A percentile compares a stretch with the other conserved stretches of the same genome.
These are phyloP conservation scores for Drosophila nigrodunni DNA, from an alignment of 1,140 invertebrate species.

Conservation along the genomic window DNA sequence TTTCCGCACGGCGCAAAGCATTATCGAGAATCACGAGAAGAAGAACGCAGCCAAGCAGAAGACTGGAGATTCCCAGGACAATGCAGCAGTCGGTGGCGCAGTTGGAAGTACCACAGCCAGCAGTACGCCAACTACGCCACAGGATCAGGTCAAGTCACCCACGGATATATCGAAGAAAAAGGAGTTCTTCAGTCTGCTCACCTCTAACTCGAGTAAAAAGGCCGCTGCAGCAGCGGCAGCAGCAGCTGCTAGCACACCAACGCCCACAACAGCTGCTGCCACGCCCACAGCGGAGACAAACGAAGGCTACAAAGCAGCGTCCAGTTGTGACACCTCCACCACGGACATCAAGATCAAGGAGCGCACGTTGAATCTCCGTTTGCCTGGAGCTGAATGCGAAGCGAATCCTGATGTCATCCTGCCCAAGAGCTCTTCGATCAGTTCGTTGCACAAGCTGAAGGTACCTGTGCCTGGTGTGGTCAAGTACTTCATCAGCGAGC, in stretches of 20 bases:
- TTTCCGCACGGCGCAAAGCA: conserved; percentile 84
- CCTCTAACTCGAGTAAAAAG: conserved; percentile 79
- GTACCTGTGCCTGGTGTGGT: conserved; percentile 82
- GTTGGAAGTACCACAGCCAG: conserved; percentile 20
- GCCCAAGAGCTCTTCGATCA: conserved; percentile 72
- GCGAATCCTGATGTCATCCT: conserved; percentile 33
- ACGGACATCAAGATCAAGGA: conserved; percentile 53
- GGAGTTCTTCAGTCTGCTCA: conserved; percentile 79
- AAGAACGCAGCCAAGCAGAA: conserved; percentile 84
- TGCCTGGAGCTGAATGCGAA: conserved; percentile 60
- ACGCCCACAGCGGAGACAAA: conserved; percentile 40
- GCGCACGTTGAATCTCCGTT: conserved; percentile 69
- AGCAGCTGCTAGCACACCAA: conserved; percentile 54
- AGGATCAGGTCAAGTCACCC: conserved; percentile 75
- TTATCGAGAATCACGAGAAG: conserved; percentile 84
- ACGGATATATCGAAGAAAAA: conserved; percentile 83
- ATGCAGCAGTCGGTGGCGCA: neutral
- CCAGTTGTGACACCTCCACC: neutral
- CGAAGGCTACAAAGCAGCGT: neutral
- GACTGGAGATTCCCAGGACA: conserved; percentile 51
- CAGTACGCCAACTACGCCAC: conserved; percentile 22
- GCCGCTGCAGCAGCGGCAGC: conserved; percentile 71
- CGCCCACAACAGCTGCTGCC: conserved; percentile 43
- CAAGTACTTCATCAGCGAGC: conserved; percentile 82
- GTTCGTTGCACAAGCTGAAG: conserved; percentile 77